phyloP scores from a whole-genome alignment of 2,113 vertebrate genomes.

The Pipa parva region DNA sequence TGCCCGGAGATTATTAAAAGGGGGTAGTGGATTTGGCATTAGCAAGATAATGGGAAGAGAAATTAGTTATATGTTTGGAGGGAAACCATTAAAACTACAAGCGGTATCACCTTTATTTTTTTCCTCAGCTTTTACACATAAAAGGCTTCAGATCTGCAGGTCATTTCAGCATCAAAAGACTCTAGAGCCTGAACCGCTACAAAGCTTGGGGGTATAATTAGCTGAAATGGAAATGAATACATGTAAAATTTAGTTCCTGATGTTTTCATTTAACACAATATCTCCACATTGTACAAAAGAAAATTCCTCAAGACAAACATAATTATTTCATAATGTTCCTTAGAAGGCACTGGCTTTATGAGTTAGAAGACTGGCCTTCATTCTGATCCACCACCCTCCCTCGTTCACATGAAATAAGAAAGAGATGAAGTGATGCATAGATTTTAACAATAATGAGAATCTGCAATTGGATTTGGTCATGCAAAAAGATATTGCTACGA shows the following conservation, averaged over 20 bases:
- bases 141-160: conserved; percentile 61
- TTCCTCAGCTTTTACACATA: conserved; percentile 65
- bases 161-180: conserved; percentile 70
- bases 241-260: conserved; percentile 68
- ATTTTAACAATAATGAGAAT: too few relatives aligned
- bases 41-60: too few relatives aligned
- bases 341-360: conserved; percentile 67
- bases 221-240: conserved; percentile 69
- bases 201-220: conserved; percentile 82
- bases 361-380: conserved; percentile 60
- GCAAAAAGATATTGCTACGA: too few relatives aligned
- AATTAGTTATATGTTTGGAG: too few relatives aligned
- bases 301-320: conserved; percentile 71
- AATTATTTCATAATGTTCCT: conserved; percentile 73
- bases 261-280: conserved; percentile 71
- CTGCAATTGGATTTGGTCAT: too few relatives aligned
- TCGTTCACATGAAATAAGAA: too few relatives aligned
- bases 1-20: too few relatives aligned
- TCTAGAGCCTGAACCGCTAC: conserved; percentile 69
- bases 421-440: too few relatives aligned
- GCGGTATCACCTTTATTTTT: conserved; percentile 54
- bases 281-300: conserved; percentile 65
- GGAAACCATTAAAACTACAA: conserved; percentile 56
- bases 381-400: too few relatives aligned
- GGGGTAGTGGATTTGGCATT: too few relatives aligned